phyloP scores from a whole-genome alignment of 2,113 vertebrate genomes.

The Trematocara variabile region DNA sequence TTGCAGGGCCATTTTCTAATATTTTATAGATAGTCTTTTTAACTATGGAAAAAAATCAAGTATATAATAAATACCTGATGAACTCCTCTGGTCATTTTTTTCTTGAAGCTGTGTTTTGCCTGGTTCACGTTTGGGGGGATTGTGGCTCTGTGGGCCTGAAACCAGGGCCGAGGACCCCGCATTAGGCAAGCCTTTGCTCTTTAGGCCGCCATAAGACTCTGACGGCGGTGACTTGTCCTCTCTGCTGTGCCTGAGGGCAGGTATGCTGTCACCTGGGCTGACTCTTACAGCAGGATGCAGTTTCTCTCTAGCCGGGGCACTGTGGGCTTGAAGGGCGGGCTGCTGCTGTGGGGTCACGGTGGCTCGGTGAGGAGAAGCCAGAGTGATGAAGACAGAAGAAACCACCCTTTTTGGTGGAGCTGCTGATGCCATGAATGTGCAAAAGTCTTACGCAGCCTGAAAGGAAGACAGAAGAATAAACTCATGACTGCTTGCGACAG shows the following conservation, averaged over 20 bases:
- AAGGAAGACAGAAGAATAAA: not conserved
- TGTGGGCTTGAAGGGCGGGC: slow-evolving; percentile 46
- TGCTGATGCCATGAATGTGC: slow-evolving; percentile 67
- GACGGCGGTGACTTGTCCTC: not conserved
- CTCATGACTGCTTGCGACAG: not conserved
- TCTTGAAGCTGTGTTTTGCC: not conserved
- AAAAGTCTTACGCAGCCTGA: not conserved
- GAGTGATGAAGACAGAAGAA: slow-evolving; percentile 88
- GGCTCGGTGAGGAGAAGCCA: slow-evolving; percentile 75
- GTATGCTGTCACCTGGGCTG: slow-evolving; percentile 15
- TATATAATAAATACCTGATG: slow-evolving; percentile 29
- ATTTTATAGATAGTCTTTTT: not conserved
- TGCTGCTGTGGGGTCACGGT: slow-evolving; percentile 49
- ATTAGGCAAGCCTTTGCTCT: not conserved
- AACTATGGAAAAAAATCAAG: not conserved
- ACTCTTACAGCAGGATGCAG: slow-evolving; percentile 33
- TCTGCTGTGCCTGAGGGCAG: not conserved
- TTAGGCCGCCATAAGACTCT: not conserved
- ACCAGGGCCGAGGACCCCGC: not conserved
- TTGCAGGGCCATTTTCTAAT: not conserved
- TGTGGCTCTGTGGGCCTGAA: slow-evolving; percentile 3
- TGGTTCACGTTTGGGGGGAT: not conserved
- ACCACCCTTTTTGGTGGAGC: slow-evolving; percentile 80
- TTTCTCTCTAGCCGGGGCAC: slow-evolving; percentile 19
- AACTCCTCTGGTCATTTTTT: not conserved